A percentile compares a stretch with the other conserved stretches of the same genome.
Conservation (phyloP, 1,140 invertebrate species). For the Aphidius gifuensis region DNA sequence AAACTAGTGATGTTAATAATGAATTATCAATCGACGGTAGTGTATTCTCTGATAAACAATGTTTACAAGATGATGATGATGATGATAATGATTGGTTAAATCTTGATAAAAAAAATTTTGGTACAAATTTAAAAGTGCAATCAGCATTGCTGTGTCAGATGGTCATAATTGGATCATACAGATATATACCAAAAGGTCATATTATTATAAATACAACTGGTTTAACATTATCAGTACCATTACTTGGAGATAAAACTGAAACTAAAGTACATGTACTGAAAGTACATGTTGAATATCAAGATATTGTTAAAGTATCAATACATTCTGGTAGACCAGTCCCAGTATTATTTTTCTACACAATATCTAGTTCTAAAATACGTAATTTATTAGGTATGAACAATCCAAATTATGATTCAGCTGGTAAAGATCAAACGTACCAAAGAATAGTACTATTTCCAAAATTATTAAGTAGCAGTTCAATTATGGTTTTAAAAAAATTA, state of each 20-base stretch:
- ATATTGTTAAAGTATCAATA: too few species aligned
- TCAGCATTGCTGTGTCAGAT: constrained; percentile 62
- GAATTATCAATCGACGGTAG: constrained; percentile 44
- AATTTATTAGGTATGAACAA: constrained; percentile 61
- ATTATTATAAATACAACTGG: constrained; percentile 65
- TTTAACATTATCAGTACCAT: constrained; percentile 66
- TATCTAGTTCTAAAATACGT: constrained; percentile 65
- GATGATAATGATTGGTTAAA: too few species aligned
- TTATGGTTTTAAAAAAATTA: too few species aligned
- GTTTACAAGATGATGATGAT: too few species aligned
- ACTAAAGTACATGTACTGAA: constrained; percentile 48
- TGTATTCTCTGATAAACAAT: too few species aligned
- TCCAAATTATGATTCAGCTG: constrained; percentile 61
- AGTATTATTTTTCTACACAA: constrained; percentile 75
- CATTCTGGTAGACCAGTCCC: constrained; percentile 62
- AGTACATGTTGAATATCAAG: too few species aligned
- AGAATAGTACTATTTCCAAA: constrained; percentile 77
- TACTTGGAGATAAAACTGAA: constrained; percentile 58
- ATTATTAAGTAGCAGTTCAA: not conserved
- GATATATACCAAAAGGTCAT: constrained; percentile 66
- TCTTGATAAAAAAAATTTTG: not conserved
- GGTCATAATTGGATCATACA: constrained; percentile 76
- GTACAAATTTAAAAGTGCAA: constrained; percentile 42
- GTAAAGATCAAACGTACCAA: constrained; percentile 64
- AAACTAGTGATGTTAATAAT: constrained; percentile 29